phyloP scores from a whole-genome alignment of 1,140 invertebrate genomes.

The Drosophila obscura region DNA sequence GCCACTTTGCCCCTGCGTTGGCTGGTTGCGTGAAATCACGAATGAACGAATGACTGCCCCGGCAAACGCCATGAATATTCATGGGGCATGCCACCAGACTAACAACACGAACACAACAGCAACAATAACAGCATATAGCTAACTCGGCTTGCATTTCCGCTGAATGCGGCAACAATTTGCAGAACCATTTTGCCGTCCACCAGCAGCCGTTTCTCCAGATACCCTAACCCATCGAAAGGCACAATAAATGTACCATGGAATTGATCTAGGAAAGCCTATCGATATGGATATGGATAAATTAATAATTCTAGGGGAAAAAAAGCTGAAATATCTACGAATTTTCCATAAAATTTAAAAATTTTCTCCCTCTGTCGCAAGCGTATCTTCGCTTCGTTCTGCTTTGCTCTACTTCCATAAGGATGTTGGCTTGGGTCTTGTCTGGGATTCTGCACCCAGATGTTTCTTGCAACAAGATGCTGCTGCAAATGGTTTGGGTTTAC shows the following conservation, averaged over 20 bases:
- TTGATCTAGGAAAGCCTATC: no score
- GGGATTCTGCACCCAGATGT: slow-evolving; percentile 55
- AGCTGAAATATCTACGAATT: not conserved
- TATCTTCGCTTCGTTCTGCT: slow-evolving; percentile 2
- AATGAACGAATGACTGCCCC: slow-evolving; percentile 79
- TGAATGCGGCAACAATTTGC: slow-evolving; percentile 75
- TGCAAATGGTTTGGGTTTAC: slow-evolving; percentile 63
- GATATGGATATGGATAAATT: not conserved
- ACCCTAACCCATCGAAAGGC: slow-evolving; percentile 14
- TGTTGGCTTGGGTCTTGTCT: slow-evolving; percentile 4
- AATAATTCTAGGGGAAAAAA: not conserved
- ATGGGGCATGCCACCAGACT: slow-evolving; percentile 67
- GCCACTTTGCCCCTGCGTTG: no score
- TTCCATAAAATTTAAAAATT: not conserved
- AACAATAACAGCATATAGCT: slow-evolving; percentile 35
- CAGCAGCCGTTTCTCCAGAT: slow-evolving; percentile 25
- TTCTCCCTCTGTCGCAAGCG: slow-evolving; percentile 1
- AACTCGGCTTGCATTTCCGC: slow-evolving; percentile 76
- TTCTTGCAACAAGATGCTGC: slow-evolving; percentile 62
- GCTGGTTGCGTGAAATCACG: slow-evolving; percentile 75
- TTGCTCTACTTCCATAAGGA: not conserved
- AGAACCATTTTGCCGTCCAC: slow-evolving; percentile 70
- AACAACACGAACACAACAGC: slow-evolving; percentile 36
- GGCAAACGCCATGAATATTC: slow-evolving; percentile 77
- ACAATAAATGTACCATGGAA: no score